Base-by-base conservation (phyloP, 1,140 invertebrate genomes). In the Drosophila orena region DNA sequence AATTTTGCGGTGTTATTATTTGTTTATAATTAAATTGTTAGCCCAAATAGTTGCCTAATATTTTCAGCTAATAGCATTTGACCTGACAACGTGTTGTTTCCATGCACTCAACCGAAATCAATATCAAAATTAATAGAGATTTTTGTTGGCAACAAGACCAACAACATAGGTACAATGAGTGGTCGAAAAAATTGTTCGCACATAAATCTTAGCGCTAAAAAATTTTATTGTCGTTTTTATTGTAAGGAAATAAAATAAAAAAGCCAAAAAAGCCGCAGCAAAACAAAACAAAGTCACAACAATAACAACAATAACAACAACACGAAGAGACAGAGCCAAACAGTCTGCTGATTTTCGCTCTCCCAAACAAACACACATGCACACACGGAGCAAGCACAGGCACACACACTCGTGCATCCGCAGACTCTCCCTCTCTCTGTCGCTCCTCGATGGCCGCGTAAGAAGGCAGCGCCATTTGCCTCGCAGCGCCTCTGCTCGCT, bases 171-270 rank as follows among this genome's bases (percentile, higher is more conserved):
- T 53, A n/a, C 11, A 66, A 42, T 52, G 40, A 20, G n/a, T 24
- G 12, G 20, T 52, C 68, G 53, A 69, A 66, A 86, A 27, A 38
- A 38, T 80, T 89, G 84, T 89, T 89, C 84, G 77, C 84, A 89
- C 84, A 89, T 89, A 89, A 89, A 89, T 89, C 84, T 89, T 89
- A 84, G 79, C 69, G 89, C 85, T 90, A 89, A 89, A 70, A 89
- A 89, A 85, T 84, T 89, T 89, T 89, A 89, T 89, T 89, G 84
- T 89, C 84, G 80, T 89, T 90, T 89, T 89, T 89, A 89, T 89
- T 90, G 84, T 90, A 80, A 79, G 66, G 56, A 81, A 86, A 88
- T 81, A 71, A 65, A 78, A 77, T 69, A 52, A 44, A 59, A 57
- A 57, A 54, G 8, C 50, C 27, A 52, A 44, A 59, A 57, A 57